These are phyloP conservation scores for Trachemys scripta DNA, from an alignment of 2,113 vertebrate species.

Conservation along the genomic window DNA sequence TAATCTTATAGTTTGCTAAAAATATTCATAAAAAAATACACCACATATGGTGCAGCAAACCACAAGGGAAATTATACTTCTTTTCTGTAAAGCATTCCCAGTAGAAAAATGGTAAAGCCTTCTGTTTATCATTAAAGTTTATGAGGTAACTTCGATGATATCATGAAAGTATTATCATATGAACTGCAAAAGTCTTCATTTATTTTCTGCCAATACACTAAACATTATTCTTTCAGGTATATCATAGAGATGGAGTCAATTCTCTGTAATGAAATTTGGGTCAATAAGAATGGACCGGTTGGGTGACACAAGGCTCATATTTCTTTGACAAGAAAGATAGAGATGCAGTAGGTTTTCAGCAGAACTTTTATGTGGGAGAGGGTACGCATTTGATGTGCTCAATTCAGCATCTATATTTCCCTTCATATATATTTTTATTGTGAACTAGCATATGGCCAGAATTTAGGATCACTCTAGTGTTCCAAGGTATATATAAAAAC, in stretches of 20 bases:
- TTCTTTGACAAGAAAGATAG: neutral
- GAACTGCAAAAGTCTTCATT: conserved; percentile 61
- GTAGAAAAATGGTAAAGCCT: conserved; percentile 61
- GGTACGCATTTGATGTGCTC: conserved; percentile 31
- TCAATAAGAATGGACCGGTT: conserved; percentile 30
- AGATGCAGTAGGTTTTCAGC: conserved; percentile 35
- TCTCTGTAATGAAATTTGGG: conserved; percentile 53
- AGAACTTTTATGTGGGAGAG: conserved; percentile 46
- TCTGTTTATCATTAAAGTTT: conserved; percentile 81
- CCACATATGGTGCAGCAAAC: conserved; percentile 57
- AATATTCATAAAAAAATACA: neutral
- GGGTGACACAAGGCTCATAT: conserved; percentile 17
- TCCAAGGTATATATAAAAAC: conserved; percentile 49
- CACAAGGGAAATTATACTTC: conserved; percentile 72
- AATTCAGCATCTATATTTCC: conserved; percentile 50
- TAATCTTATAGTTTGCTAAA: conserved; percentile 49
- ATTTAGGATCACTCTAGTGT: conserved; percentile 52
- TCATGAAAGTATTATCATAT: conserved; percentile 72
- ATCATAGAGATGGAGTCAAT: conserved; percentile 49
- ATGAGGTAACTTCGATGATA: conserved; percentile 76
- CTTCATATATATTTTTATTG: conserved; percentile 25
- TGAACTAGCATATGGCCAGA: conserved; percentile 50
- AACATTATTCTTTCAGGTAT: conserved; percentile 47
- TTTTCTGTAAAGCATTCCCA: conserved; percentile 49
- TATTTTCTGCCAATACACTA: conserved; percentile 51